Percentiles rank a stretch among this genome's conserved stretches.
Evolutionary conservation across 2,113 vertebrate genomes (phyloP).

Genomic region (Varanus komodoensis): DNA sequence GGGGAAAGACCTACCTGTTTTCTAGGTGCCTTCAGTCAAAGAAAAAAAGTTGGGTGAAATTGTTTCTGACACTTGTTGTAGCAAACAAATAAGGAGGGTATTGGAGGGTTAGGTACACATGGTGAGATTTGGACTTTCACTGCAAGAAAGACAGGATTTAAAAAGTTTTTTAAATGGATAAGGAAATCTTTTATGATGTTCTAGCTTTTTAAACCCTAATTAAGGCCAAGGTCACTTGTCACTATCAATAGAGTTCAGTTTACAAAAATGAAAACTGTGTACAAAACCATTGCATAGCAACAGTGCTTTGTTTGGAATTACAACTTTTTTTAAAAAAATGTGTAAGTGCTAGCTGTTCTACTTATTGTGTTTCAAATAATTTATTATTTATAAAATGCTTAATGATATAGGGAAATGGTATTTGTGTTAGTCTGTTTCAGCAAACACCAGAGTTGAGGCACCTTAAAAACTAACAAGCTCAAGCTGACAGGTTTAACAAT

Average conservation of each 20-base stretch:
- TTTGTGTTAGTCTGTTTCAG: not conserved
- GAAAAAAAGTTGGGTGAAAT: too few species aligned
- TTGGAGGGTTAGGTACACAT: not conserved
- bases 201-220: not conserved
- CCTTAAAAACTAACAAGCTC: not conserved
- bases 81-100: not conserved
- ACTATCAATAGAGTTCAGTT: not conserved
- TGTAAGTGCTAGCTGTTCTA: not conserved
- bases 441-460: not conserved
- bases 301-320: not conserved
- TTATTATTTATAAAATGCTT: not conserved
- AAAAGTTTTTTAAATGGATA: not conserved
- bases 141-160: not conserved
- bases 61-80: not conserved
- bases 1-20: not conserved
- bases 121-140: not conserved
- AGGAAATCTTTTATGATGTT: not conserved
- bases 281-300: not conserved
- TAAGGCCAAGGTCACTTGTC: not conserved
- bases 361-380: not conserved
- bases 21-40: too few species aligned
- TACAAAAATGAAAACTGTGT: not conserved
- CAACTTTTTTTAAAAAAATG: not conserved
- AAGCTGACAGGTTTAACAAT: too few species aligned
- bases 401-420: not conserved